Conservation (phyloP, 2,113 vertebrate species). For the Argyrosomus japonicus region DNA sequence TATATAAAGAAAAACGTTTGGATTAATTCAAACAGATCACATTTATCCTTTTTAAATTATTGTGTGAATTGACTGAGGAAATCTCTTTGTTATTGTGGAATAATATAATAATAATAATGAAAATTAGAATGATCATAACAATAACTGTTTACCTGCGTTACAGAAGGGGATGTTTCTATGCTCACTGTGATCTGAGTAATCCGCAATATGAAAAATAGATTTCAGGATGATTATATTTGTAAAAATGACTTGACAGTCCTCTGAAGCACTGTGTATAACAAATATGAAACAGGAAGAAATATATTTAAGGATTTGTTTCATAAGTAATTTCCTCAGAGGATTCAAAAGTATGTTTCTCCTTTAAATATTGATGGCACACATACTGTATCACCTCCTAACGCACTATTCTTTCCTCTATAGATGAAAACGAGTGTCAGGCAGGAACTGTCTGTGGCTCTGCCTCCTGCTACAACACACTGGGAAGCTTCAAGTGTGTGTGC, state of each 20-base stretch:
- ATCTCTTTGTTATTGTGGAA: not conserved
- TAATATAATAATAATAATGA: not conserved
- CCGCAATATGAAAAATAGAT: not conserved
- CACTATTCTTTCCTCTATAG: slow-evolving; percentile 70
- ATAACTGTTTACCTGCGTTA: not conserved
- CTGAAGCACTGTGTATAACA: not conserved
- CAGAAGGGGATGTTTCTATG: not conserved
- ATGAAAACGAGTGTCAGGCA: slow-evolving; percentile 92
- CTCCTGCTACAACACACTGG: slow-evolving; percentile 95
- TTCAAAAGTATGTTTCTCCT: too few relatives aligned
- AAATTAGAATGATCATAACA: too few relatives aligned
- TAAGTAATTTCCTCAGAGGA: not conserved
- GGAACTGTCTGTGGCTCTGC: slow-evolving; percentile 88
- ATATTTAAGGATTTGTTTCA: not conserved
- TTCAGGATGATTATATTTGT: not conserved
- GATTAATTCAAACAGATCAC: not conserved
- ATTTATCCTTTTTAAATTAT: not conserved
- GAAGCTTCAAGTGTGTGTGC: slow-evolving; percentile 95
- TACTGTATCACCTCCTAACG: not conserved
- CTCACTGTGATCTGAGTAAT: not conserved
- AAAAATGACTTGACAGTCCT: not conserved
- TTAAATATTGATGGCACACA: too few relatives aligned
- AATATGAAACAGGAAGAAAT: not conserved
- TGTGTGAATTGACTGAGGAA: not conserved
- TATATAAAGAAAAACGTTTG: not conserved